A percentile compares a stretch with the other conserved stretches of the same genome.
Conservation (phyloP, 2,113 vertebrate genomes). For the Vanacampus margaritifer region DNA sequence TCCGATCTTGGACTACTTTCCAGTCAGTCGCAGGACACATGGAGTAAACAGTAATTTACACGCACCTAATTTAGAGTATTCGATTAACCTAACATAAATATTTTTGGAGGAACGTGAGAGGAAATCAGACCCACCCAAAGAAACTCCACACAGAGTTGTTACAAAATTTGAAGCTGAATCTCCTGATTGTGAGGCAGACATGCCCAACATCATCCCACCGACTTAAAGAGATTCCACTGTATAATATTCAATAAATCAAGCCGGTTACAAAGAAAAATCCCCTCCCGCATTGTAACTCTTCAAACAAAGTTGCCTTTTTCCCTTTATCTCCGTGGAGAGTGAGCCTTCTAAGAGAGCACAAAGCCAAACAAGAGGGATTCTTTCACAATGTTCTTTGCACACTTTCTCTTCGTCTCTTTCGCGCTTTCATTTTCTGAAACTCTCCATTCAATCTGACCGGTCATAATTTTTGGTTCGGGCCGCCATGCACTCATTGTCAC, state of each 20-base stretch:
- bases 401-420: slow-evolving; percentile 37
- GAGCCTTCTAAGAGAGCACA: slow-evolving; percentile 11
- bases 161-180: not conserved
- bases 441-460: slow-evolving; percentile 45
- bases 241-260: slow-evolving; percentile 14
- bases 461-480: slow-evolving; percentile 46
- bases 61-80: not conserved
- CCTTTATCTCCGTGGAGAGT: not conserved
- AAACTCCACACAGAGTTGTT: not conserved
- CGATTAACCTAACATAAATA: not conserved
- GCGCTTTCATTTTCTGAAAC: slow-evolving; percentile 48
- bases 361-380: slow-evolving; percentile 46
- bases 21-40: not conserved
- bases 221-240: not conserved
- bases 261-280: slow-evolving; percentile 5
- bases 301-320: not conserved
- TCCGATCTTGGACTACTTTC: not conserved
- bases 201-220: not conserved
- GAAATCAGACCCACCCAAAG: not conserved
- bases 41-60: not conserved
- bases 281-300: slow-evolving; percentile 5
- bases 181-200: not conserved
- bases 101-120: not conserved
- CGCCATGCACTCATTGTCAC: slow-evolving; percentile 36
- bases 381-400: slow-evolving; percentile 32